Conservation (phyloP, 2,797 vertebrate genomes). For the Fistularia tabacaria region DNA sequence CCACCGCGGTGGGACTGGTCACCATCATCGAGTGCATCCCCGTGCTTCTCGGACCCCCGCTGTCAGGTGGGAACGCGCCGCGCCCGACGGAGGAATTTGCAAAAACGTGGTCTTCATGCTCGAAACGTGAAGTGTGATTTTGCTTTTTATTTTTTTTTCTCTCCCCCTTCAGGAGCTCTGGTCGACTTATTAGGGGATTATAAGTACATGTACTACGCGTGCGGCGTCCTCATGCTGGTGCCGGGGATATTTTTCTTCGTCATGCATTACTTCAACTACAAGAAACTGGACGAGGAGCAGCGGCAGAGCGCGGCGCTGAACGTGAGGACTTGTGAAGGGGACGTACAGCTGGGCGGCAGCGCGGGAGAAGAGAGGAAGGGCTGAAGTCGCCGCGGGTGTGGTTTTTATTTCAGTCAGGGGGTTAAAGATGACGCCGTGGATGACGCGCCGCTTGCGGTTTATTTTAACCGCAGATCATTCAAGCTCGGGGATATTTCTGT, state of each 20-base stretch:
- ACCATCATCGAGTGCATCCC: slow-evolving; percentile 80
- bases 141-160: slow-evolving; percentile 22
- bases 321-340: slow-evolving; percentile 56
- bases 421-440: too few relatives aligned
- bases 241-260: slow-evolving; percentile 80
- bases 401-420: slow-evolving; percentile 12
- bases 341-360: slow-evolving; percentile 43
- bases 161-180: slow-evolving; percentile 70
- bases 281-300: slow-evolving; percentile 70
- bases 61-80: slow-evolving; percentile 70
- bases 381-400: slow-evolving; percentile 19
- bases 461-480: neutral
- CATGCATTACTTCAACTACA: slow-evolving; percentile 84
- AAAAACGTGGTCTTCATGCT: neutral
- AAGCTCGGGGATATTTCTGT: neutral
- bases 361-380: slow-evolving; percentile 22
- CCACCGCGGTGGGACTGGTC: slow-evolving; percentile 77
- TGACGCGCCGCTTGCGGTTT: neutral
- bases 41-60: slow-evolving; percentile 76
- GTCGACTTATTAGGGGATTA: slow-evolving; percentile 80
- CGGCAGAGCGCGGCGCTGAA: slow-evolving; percentile 33
- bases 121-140: neutral
- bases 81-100: neutral
- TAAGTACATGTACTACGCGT: slow-evolving; percentile 81
- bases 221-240: slow-evolving; percentile 76